Conservation (phyloP, 1,140 invertebrate genomes). For the Caerostris darwini region DNA sequence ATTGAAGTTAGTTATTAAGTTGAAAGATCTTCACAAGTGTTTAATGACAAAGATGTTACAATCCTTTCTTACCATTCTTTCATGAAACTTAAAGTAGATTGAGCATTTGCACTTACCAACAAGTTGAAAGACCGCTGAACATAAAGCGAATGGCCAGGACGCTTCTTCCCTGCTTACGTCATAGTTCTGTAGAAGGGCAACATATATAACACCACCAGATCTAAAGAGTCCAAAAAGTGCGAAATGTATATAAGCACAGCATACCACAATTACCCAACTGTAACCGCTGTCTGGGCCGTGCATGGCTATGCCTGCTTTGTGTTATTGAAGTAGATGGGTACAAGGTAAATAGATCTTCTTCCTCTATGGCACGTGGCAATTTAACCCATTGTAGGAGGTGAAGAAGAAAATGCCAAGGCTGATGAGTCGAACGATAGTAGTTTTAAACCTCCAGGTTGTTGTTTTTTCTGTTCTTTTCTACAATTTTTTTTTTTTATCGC, state of each 20-base stretch:
- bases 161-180: constrained; percentile 78
- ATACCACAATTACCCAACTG: constrained; percentile 77
- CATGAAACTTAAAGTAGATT: not conserved
- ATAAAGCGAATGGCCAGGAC: constrained; percentile 79
- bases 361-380: not conserved
- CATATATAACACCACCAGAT: constrained; percentile 78
- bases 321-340: not conserved
- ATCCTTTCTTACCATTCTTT: too few relatives aligned
- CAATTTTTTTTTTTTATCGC: not conserved
- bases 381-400: constrained; percentile 14
- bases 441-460: not conserved
- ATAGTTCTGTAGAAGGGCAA: constrained; percentile 77
- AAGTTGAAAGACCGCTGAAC: constrained; percentile 65
- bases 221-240: constrained; percentile 79
- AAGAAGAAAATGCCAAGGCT: constrained; percentile 38
- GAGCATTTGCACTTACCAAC: constrained; percentile 34
- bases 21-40: too few relatives aligned
- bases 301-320: not conserved
- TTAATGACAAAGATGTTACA: too few relatives aligned
- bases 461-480: not conserved
- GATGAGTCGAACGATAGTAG: not conserved
- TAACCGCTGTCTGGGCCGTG: constrained; percentile 63
- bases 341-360: not conserved
- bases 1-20: too few relatives aligned
- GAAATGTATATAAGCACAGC: constrained; percentile 78